Conservation (phyloP, 2,888 invertebrate genomes). For the Athripsodes cinereus region DNA sequence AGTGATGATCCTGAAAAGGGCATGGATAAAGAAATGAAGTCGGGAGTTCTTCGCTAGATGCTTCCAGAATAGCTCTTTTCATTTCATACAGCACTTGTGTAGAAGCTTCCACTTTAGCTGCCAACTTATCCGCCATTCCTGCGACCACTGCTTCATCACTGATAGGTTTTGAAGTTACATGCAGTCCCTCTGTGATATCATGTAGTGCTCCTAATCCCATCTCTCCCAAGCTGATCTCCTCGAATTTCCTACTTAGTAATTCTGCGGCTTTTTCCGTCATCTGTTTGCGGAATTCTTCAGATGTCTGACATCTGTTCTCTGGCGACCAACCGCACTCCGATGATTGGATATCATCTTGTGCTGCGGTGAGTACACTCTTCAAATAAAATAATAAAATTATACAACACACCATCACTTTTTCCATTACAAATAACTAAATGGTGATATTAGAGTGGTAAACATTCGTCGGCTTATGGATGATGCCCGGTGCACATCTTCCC, state of each 20-base stretch:
- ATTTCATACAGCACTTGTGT: conserved; percentile 41
- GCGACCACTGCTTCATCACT: background rate
- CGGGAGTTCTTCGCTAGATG: conserved; percentile 34
- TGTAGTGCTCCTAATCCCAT: conserved; percentile 13
- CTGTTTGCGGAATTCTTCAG: conserved; percentile 3
- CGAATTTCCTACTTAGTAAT: conserved; percentile 4
- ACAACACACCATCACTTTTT: too few relatives aligned
- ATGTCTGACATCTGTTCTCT: conserved; percentile 6
- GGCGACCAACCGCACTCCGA: background rate
- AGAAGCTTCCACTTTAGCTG: conserved; percentile 41
- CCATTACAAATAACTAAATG: too few relatives aligned
- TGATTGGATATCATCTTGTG: conserved; percentile 6
- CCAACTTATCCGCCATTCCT: conserved; percentile 39
- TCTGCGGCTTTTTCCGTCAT: conserved; percentile 13
- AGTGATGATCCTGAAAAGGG: conserved; percentile 39
- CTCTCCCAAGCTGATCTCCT: conserved; percentile 13
- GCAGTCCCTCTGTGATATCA: conserved; percentile 13
- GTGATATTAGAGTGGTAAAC: too few relatives aligned
- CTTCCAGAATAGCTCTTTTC: conserved; percentile 36
- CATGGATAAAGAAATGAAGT: conserved; percentile 49
- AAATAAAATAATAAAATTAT: too few relatives aligned
- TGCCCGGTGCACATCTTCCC: too few relatives aligned
- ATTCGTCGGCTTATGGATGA: too few relatives aligned
- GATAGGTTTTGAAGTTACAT: background rate
- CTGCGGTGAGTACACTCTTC: background rate